These are phyloP conservation scores for Mongoloraphidia duomilia DNA, from an alignment of 2,888 invertebrate genomes.

Conservation along the genomic window DNA sequence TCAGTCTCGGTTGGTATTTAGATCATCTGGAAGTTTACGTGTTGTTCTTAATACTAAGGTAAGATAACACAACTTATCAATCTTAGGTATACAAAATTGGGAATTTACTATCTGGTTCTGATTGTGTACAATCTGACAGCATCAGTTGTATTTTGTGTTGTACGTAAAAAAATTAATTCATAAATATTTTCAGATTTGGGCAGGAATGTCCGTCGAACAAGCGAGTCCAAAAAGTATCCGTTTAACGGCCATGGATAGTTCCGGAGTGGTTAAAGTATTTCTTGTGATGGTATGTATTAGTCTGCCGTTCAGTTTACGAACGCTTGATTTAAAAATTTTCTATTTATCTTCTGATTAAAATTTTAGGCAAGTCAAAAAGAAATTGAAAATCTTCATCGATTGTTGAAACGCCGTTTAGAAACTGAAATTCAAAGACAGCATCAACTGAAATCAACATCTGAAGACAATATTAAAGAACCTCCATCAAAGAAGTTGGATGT, in stretches of 20 bases:
- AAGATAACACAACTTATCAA: slow-evolving; percentile 11
- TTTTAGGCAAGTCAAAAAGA: slow-evolving; percentile 52
- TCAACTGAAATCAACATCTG: slow-evolving; percentile 32
- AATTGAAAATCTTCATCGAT: slow-evolving; percentile 46
- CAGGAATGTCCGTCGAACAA: slow-evolving; percentile 80
- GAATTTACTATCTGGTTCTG: background rate
- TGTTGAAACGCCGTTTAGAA: slow-evolving; percentile 44
- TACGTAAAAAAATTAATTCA: background rate
- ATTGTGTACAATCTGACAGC: background rate
- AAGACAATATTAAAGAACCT: slow-evolving; percentile 32
- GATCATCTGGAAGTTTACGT: slow-evolving; percentile 77
- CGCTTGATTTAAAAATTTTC: slow-evolving; percentile 4
- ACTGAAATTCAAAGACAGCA: slow-evolving; percentile 24
- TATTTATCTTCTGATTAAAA: slow-evolving; percentile 1
- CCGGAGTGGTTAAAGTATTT: slow-evolving; percentile 73
- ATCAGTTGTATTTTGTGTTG: background rate
- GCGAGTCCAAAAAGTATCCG: slow-evolving; percentile 78
- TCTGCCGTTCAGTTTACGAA: slow-evolving; percentile 3
- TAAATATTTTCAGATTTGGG: slow-evolving; percentile 48
- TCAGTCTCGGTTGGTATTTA: slow-evolving; percentile 71
- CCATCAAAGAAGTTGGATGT: slow-evolving; percentile 1
- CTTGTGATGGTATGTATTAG: slow-evolving; percentile 54
- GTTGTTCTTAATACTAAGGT: slow-evolving; percentile 87
- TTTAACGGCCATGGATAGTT: slow-evolving; percentile 73
- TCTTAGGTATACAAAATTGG: background rate